A percentile compares a stretch with the other conserved stretches of the same genome.
Conservation (phyloP, 2,113 vertebrate genomes). For the Phalacrocorax aristotelis region DNA sequence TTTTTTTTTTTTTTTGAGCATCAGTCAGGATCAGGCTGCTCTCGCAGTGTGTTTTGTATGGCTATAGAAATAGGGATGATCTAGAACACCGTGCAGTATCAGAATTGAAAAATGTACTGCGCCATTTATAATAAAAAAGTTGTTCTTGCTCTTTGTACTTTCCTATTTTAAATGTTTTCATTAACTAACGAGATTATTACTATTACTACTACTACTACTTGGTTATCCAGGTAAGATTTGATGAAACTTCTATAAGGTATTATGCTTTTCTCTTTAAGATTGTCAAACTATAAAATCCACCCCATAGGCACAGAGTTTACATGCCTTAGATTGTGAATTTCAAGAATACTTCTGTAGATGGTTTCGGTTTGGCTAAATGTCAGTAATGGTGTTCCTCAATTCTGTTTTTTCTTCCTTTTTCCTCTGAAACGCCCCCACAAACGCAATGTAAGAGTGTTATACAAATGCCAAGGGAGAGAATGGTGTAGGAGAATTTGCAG, state of each 20-base stretch:
- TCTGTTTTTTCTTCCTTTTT: constrained; percentile 39
- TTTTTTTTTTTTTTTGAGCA: not conserved
- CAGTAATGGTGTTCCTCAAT: constrained; percentile 52
- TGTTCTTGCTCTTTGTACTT: not conserved
- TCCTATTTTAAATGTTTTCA: not conserved
- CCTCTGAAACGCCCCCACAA: constrained; percentile 46
- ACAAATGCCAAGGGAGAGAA: constrained; percentile 77
- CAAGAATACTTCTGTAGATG: not conserved
- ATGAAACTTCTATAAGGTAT: not conserved
- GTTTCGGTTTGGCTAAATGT: not conserved
- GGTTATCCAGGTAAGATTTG: not conserved
- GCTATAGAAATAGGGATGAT: not conserved
- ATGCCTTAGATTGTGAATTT: not conserved
- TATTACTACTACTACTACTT: not conserved
- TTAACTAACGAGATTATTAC: not conserved
- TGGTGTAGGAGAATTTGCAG: constrained; percentile 74
- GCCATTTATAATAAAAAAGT: not conserved
- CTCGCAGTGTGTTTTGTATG: not conserved
- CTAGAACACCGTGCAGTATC: not conserved
- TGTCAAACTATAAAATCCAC: not conserved
- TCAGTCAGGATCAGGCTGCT: not conserved
- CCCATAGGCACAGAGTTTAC: not conserved
- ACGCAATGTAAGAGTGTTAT: constrained; percentile 74
- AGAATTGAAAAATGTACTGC: not conserved
- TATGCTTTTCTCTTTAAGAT: not conserved